Conservation (phyloP, 2,888 invertebrate species). For the Stegophylla sp. region DNA sequence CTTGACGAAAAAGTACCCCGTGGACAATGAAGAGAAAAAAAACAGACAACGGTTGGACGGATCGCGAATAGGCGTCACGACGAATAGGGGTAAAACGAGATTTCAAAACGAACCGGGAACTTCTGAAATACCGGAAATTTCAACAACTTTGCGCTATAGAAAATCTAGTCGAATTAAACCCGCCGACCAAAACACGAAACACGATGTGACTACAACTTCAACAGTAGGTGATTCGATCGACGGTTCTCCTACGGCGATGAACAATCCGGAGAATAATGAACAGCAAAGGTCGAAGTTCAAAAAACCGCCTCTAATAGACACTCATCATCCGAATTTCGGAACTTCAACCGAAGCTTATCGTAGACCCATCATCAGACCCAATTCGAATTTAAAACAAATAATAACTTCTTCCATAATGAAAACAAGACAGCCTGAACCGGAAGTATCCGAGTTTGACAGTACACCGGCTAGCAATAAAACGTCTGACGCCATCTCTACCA, state of each 20-base stretch:
- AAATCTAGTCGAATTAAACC: slow-evolving; percentile 40
- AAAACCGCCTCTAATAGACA: slow-evolving; percentile 52
- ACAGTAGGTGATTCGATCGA: slow-evolving; percentile 20
- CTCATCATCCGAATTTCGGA: slow-evolving; percentile 51
- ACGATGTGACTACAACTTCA: slow-evolving; percentile 13
- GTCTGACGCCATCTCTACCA: neutral
- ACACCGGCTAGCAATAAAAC: slow-evolving; percentile 2
- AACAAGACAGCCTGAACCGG: slow-evolving; percentile 10
- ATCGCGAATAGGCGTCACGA: slow-evolving; percentile 37
- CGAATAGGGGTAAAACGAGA: slow-evolving; percentile 42
- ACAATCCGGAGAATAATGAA: slow-evolving; percentile 35
- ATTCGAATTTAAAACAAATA: slow-evolving; percentile 54
- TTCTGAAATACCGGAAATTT: slow-evolving; percentile 38
- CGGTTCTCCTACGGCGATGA: slow-evolving; percentile 12
- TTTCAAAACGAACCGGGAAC: slow-evolving; percentile 48
- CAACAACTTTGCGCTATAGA: slow-evolving; percentile 19
- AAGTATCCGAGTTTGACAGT: slow-evolving; percentile 21
- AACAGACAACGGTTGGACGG: slow-evolving; percentile 43
- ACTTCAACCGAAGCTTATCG: slow-evolving; percentile 44
- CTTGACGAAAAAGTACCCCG: neutral
- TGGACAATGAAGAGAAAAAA: slow-evolving; percentile 47
- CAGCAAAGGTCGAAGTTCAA: slow-evolving; percentile 38
- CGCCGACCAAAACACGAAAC: slow-evolving; percentile 19
- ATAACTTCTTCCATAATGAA: slow-evolving; percentile 36
- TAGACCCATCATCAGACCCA: slow-evolving; percentile 26